Evolutionary conservation across 2,888 invertebrate species (phyloP), one percentile per base, ranked within the genome.

Genomic region (Dichetophora obliterata): DNA sequence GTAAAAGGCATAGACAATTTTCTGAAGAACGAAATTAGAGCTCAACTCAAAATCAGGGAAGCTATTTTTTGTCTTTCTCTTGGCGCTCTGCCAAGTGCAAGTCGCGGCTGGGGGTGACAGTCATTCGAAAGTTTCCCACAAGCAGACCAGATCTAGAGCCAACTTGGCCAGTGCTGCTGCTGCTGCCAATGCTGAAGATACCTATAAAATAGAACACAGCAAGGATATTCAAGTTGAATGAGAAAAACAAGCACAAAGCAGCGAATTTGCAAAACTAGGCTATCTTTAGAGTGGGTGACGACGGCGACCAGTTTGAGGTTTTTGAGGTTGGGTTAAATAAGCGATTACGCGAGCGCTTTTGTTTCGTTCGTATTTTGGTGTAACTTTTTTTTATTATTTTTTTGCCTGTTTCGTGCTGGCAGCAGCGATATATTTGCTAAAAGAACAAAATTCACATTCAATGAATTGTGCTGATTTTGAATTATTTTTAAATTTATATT

Each of bases 271-370:
- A 1, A 57, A 71, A 57, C 71, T 71, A 59, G 71, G 71, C 71
- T 71, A 71, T 37, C 19, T n/a, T 22, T 59, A 34, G 22, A 37
- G 71, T 37, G 5, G 63, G 16, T 31, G 14, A 34, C n/a, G 63
- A 34, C n/a, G 14, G n/a, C n/a, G 63, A 34, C n/a, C 11, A 68
- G 27, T 19, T 24, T 24, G 16, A 3, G 50, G 24, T 5, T 11
- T 50, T 22, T n/a, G 50, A 68, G 52, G 68, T 68, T 68, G 68
- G 68, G 68, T 68, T 68, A 68, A 68, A 68, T 68, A 68, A 68
- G 50, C 68, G 68, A 52, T 68, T 68, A 68, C 50, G 68, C 50
- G 68, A 3, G 68, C 22, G 52, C 50, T 50, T 24, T 68, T 68
- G n/a, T 68, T 50, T 68, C 8, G n/a, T 43, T 43, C 2, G 14